Base-by-base conservation (phyloP, 92 coral and sea anemone genomes). In the Heliopora coerulea region DNA sequence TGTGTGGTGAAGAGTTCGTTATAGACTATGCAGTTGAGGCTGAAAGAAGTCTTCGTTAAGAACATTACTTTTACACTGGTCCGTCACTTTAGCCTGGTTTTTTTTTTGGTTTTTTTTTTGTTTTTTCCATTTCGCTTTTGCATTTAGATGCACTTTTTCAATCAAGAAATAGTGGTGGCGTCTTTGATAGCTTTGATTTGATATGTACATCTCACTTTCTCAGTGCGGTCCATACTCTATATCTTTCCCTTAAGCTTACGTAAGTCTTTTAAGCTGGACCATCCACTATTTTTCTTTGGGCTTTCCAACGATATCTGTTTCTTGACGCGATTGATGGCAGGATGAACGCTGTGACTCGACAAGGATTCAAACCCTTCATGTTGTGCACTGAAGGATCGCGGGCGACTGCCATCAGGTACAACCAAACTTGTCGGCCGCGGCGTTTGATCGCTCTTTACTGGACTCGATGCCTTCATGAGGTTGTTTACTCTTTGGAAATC, bases 211-310 rank as follows among this genome's bases (percentile, higher is more conserved):
- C 42, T 37, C 42, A 12, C 42, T 12, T 12, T 37, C 12, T 12
- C 42, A 5, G 17, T 50, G 17, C 26, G 4, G 4, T 17, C 8
- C 26, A 7, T 19, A 5, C 17, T 17, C 54, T 68, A 48, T 26
- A 50, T 28, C 25, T 70, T 70, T 18, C 40, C 39, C 57, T 70
- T 70, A 20, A 70, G 24, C 49, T 52, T 70, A 26, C 77, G 62
- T 20, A 70, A 54, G 23, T 70, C 77, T 34, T 70, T 70, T 32
- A 70, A 37, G 24, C 77, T 70, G 25, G 77, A 70, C 77, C 77
- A 70, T 13, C 62, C 62, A 18, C 52, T 21, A 33, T 54, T 18
- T 31, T 58, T 56, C 42, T 34, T 70, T 31, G 77, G 77, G 15
- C 48, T 31, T 70, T 70, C 77, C 12, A 70, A 20, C 18, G 77